These are phyloP conservation scores for Rhabdomys dilectus DNA, from an alignment of 2,113 vertebrate species.

Conservation along the genomic window DNA sequence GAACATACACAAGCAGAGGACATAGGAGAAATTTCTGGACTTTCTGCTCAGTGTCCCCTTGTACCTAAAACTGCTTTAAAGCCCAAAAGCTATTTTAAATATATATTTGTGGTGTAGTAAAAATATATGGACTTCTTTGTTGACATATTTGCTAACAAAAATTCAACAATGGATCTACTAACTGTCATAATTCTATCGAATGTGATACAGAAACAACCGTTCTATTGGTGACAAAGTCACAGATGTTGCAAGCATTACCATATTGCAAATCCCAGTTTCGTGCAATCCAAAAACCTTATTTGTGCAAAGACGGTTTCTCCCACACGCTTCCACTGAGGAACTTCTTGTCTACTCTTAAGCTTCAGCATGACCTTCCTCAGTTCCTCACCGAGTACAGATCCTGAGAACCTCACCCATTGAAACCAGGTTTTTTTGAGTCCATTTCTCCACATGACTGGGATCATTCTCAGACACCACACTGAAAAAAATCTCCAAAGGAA, in stretches of 20 bases:
- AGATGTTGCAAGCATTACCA: background rate
- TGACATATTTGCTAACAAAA: background rate
- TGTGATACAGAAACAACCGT: background rate
- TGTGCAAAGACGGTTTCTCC: background rate
- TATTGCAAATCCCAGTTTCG: background rate
- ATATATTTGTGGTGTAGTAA: background rate
- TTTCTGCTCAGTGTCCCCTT: conserved; percentile 1
- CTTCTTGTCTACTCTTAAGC: background rate
- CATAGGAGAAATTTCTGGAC: background rate
- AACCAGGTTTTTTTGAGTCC: background rate
- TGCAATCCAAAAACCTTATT: background rate
- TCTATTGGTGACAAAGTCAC: background rate
- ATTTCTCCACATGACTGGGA: background rate
- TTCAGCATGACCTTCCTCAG: background rate
- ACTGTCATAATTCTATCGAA: background rate
- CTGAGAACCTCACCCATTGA: background rate
- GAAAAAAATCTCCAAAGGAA: background rate
- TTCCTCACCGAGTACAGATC: background rate
- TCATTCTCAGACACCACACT: background rate
- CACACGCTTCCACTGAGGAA: background rate
- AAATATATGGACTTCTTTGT: background rate
- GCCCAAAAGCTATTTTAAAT: background rate
- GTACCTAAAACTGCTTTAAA: background rate
- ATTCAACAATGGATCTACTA: background rate
- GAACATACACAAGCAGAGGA: accelerated